A percentile compares a stretch with the other conserved stretches of the same genome.
phyloP scores from a whole-genome alignment of 2,888 invertebrate genomes.

The Ligdia adustata region DNA sequence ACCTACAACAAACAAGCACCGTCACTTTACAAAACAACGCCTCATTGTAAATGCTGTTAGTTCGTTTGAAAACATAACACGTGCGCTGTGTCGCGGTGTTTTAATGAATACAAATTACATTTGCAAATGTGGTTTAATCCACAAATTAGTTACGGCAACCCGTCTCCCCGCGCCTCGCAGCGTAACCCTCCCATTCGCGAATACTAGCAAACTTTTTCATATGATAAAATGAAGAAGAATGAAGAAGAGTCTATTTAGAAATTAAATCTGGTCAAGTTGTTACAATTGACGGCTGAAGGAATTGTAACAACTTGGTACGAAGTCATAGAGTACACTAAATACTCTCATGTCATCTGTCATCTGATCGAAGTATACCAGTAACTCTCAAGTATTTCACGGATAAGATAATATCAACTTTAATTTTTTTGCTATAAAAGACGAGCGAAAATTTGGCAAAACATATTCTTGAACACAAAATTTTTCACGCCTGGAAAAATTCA shows the following conservation, averaged over 20 bases:
- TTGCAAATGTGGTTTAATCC: constrained; percentile 82
- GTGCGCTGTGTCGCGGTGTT: constrained; percentile 57
- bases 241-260: too few relatives aligned
- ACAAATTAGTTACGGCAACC: constrained; percentile 72
- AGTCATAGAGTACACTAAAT: too few relatives aligned
- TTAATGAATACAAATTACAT: constrained; percentile 82
- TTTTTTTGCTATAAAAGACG: too few relatives aligned
- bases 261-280: too few relatives aligned
- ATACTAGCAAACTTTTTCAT: constrained; percentile 23
- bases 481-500: constrained; percentile 28
- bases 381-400: too few relatives aligned
- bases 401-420: too few relatives aligned
- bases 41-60: constrained; percentile 27
- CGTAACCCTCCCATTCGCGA: too few relatives aligned
- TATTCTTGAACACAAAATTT: background rate
- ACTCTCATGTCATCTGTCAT: too few relatives aligned
- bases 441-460: too few relatives aligned
- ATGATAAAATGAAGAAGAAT: constrained; percentile 20
- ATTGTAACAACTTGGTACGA: too few relatives aligned
- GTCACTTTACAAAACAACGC: constrained; percentile 38
- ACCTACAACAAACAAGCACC: constrained; percentile 22
- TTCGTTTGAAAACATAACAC: constrained; percentile 56
- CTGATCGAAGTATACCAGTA: too few relatives aligned
- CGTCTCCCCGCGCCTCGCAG: constrained; percentile 35
- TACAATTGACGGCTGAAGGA: too few relatives aligned